These are phyloP conservation scores for Trematomus loennbergii DNA, from an alignment of 2,113 vertebrate genomes.

Conservation along the genomic window DNA sequence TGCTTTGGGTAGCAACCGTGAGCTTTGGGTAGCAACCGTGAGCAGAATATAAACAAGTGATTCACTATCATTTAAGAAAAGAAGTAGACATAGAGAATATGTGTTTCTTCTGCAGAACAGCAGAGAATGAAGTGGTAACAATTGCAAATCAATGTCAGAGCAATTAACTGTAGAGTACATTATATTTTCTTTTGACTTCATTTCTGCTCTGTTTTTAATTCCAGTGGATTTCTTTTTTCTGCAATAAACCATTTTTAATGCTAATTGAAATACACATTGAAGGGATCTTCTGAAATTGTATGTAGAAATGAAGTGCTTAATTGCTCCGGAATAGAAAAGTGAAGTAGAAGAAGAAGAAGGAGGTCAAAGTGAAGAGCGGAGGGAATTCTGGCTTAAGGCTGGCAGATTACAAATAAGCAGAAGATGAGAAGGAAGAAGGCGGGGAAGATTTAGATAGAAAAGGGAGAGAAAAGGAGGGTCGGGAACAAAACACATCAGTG, in stretches of 20 bases:
- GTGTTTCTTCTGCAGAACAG: background rate
- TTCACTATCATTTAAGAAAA: background rate
- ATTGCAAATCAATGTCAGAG: background rate
- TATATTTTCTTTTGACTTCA: background rate
- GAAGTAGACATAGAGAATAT: background rate
- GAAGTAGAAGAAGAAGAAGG: constrained; percentile 65
- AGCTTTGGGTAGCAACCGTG: constrained; percentile 53
- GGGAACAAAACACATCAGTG: constrained; percentile 4
- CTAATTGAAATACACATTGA: constrained; percentile 39
- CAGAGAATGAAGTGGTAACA: background rate
- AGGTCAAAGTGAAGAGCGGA: constrained; percentile 67
- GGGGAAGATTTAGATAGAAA: background rate
- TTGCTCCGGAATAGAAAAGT: constrained; percentile 39
- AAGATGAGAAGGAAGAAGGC: constrained; percentile 36
- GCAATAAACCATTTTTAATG: constrained; percentile 35
- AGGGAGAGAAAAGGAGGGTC: background rate
- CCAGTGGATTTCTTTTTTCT: background rate
- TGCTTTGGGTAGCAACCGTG: constrained; percentile 54
- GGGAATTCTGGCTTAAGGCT: constrained; percentile 57
- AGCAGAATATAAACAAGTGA: constrained; percentile 38
- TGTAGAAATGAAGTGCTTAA: constrained; percentile 45
- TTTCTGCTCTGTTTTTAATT: constrained; percentile 18
- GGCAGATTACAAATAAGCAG: constrained; percentile 62
- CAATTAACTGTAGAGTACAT: background rate
- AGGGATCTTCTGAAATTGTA: constrained; percentile 15